Conservation (phyloP, 1,140 invertebrate species). For the Listronotus bonariensis region DNA sequence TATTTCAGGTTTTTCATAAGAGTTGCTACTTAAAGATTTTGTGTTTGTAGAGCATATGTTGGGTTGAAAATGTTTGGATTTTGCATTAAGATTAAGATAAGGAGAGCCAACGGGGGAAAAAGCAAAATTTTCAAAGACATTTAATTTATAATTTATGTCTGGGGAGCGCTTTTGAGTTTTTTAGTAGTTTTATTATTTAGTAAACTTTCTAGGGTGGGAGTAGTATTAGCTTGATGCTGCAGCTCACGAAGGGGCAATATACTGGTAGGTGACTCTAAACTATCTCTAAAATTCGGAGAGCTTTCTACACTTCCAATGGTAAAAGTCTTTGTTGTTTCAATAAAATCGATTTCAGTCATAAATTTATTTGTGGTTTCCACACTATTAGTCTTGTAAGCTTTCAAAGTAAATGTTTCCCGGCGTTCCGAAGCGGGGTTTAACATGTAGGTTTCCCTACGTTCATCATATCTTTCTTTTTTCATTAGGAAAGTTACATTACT, state of each 20-base stretch:
- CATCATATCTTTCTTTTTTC: conserved; percentile 4
- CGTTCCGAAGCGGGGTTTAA: conserved; percentile 9
- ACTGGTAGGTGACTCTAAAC: conserved; percentile 13
- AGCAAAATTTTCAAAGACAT: conserved; percentile 5
- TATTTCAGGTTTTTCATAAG: conserved; percentile 4
- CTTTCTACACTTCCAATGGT: background rate
- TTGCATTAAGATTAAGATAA: background rate
- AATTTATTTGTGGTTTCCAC: conserved; percentile 1
- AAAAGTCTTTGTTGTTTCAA: background rate
- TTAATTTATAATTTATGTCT: conserved; percentile 20
- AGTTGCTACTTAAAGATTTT: conserved; percentile 12
- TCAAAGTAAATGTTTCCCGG: background rate
- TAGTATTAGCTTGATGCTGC: background rate
- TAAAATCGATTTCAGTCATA: background rate
- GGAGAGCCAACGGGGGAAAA: conserved; percentile 23
- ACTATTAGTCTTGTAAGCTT: background rate
- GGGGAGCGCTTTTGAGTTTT: conserved; percentile 1
- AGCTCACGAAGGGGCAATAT: background rate
- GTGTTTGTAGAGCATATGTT: conserved; percentile 7
- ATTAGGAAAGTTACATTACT: conserved; percentile 18
- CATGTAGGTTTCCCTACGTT: conserved; percentile 35
- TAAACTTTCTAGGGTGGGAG: conserved; percentile 2
- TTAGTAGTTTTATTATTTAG: background rate
- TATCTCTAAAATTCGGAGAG: conserved; percentile 22
- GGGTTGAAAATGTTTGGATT: conserved; percentile 5